Base-by-base conservation (phyloP, 2,797 vertebrate genomes). In the Clarias pachynema region DNA sequence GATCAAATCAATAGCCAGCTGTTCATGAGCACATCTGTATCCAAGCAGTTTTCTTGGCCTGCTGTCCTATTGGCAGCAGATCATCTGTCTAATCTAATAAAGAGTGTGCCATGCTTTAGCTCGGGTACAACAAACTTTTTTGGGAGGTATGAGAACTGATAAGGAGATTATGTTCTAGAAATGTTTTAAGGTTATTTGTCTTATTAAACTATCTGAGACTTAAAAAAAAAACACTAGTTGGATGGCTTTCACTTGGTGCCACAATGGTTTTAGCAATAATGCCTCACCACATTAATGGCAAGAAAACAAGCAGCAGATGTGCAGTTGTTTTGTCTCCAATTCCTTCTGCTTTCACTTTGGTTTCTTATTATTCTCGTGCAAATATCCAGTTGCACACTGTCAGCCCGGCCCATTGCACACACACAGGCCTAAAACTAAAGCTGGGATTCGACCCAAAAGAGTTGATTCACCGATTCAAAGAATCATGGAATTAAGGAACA, bases 21-120 rank as follows among this genome's bases (percentile, higher is more conserved):
- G 89, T 75, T 78, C 26, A 81, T 73, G 60, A 86, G 70, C 94
- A 94, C 94, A 95, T 94, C 94, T 95, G 94, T 93, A 92, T 94
- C 93, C 89, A 91, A 90, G 91, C 88, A 90, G 92, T 85, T 89
- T 90, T 91, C 16, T 31, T 20, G 60, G 37, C 89, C 93, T 92
- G 93, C 91, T 82, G 86, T 90, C 91, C 91, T 91, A 92, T 92
- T 91, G 93, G 91, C 90, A 59, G 86, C 87, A 37, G 77, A 73
- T 84, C 90, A 81, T 85, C 89, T 89, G 82, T 88, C 82, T 72
- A 82, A 81, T 66, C n/a, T 29, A 29, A 82, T 75, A 49, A 82
- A 75, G 31, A 68, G 44, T 44, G 70, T 44, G 44, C 10, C 12
- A 44, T 63, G 59, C 57, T 75, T 57, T 31, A n/a, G n/a, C 31